Evolutionary conservation across 2,797 vertebrate species (phyloP), one percentile per base, ranked within the genome.

Genomic region (Serranus cabrilla): DNA sequence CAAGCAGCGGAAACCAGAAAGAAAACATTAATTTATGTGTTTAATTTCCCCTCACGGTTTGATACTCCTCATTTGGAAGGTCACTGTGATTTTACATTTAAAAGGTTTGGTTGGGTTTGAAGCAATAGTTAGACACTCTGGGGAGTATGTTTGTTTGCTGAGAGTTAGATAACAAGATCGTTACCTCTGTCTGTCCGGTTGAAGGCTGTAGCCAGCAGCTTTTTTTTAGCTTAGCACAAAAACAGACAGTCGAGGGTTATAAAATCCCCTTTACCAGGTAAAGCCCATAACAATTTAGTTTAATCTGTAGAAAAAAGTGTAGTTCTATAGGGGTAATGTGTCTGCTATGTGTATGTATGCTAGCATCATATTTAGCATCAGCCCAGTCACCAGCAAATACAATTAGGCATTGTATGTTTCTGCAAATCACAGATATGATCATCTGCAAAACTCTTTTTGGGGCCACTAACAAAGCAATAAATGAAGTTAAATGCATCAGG

Each of bases 51-150:
- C 34, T 73, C 63, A 47, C 23, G 17, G 27, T 25, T 55, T 64
- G 27, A 13, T 25, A 2, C 34, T 20, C 16, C 4, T 27, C 21
- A 25, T 55, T 55, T 10, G 40, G 2, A 70, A 9, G 42, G 54
- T 12, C 39, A 34, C 39, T 21, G 23, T 8, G 11, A 64, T 76
- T 59, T 70, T 16, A 76, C 52, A 60, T 67, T 55, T 63, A 42
- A 58, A 54, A 42, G 9, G 21, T 47, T 50, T 25, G 16, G 18
- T n/a, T 34, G n/a, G 54, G 1, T 42, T 58, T 56, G 31, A 31
- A 54, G 18, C 17, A 31, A 20, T 31, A 7, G 37, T 42, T 50
- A 7, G 21, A 34, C 18, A 56, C 46, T 34, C 34, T 20, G 40
- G 25, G 9, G 7, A 43, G 43, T 20, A 21, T 6, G 4, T 25